Evolutionary conservation across 2,113 vertebrate species (phyloP).

Genomic region (Seriola quinqueradiata): DNA sequence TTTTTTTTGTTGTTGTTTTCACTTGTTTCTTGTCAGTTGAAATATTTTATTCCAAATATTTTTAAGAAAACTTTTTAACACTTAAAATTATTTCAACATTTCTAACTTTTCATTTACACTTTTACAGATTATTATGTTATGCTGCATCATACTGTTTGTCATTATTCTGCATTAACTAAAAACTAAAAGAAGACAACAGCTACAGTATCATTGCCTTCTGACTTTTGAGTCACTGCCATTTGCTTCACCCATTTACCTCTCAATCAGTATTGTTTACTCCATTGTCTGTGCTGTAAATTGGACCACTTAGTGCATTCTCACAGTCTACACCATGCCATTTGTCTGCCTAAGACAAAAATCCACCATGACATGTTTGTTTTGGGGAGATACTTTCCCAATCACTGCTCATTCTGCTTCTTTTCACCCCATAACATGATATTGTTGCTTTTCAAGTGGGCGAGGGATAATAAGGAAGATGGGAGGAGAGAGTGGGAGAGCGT

Average conservation of each 20-base stretch:
- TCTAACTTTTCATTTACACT: not conserved
- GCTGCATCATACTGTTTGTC: not conserved
- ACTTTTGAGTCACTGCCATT: conserved; percentile 37
- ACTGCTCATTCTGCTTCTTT: conserved; percentile 67
- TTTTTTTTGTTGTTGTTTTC: not conserved
- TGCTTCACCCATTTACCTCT: conserved; percentile 38
- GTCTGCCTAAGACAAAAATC: conserved; percentile 64
- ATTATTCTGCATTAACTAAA: conserved; percentile 10
- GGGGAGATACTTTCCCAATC: conserved; percentile 64
- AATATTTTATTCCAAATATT: not conserved
- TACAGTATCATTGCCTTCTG: conserved; percentile 3
- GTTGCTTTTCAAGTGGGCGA: conserved; percentile 61
- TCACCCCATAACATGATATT: conserved; percentile 68
- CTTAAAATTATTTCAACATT: not conserved
- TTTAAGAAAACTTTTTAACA: not conserved
- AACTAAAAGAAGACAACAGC: not conserved
- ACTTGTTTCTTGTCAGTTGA: not conserved
- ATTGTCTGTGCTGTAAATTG: conserved; percentile 65
- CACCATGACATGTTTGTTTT: conserved; percentile 76
- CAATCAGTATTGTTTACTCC: conserved; percentile 70
- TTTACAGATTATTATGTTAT: not conserved
- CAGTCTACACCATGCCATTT: conserved; percentile 35
- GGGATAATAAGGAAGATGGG: conserved; percentile 50
- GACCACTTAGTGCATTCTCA: conserved; percentile 43
- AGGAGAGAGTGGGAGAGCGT: conserved; percentile 52